Conservation (phyloP, 2,888 invertebrate genomes). For the Phortica magna region DNA sequence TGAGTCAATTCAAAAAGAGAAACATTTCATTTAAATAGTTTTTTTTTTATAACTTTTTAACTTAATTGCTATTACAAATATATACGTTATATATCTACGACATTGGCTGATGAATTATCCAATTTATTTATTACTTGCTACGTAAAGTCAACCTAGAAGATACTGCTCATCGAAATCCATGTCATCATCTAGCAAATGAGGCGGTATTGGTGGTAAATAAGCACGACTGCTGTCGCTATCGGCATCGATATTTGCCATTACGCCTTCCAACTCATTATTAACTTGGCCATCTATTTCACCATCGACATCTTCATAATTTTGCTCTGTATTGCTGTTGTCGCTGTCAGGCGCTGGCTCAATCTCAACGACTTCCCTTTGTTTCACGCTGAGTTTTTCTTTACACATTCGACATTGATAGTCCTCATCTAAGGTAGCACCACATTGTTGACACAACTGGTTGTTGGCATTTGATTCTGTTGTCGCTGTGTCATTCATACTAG, state of each 20-base stretch:
- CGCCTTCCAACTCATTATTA: neutral
- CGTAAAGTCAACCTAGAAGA: constrained; percentile 53
- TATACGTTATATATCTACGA: no score
- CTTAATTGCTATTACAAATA: neutral
- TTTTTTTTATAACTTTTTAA: neutral
- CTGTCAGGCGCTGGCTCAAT: constrained; percentile 34
- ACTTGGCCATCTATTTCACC: neutral
- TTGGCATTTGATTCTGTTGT: constrained; percentile 46
- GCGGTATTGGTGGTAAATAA: constrained; percentile 61
- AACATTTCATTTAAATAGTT: neutral
- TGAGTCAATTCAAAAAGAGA: no score
- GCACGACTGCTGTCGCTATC: constrained; percentile 41
- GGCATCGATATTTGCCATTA: neutral
- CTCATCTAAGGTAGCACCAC: constrained; percentile 65
- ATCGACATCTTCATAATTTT: neutral
- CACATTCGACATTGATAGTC: constrained; percentile 60
- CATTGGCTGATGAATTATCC: no score
- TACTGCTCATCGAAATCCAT: constrained; percentile 62
- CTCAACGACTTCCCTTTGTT: constrained; percentile 61
- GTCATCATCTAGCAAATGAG: constrained; percentile 59
- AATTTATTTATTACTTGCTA: no score
- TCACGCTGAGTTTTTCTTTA: constrained; percentile 62
- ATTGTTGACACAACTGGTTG: constrained; percentile 67
- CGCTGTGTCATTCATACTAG: constrained; percentile 12
- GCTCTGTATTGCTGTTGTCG: neutral